Conservation (phyloP, 2,888 invertebrate species). For the Dione vanillae region DNA sequence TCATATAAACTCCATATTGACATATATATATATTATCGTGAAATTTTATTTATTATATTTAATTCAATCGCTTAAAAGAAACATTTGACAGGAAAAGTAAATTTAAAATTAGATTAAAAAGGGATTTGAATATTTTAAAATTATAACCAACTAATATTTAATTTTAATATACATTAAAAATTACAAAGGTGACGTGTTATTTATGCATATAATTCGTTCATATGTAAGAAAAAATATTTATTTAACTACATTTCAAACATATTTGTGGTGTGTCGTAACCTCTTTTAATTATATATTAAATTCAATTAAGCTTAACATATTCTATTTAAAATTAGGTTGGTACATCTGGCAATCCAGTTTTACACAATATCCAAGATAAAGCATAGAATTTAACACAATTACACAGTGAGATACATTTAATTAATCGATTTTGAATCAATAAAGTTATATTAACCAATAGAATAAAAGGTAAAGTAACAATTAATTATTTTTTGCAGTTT, state of each 20-base stretch:
- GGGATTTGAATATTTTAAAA: too few relatives aligned
- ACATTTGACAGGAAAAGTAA: background rate
- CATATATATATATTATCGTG: background rate
- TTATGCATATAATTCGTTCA: too few relatives aligned
- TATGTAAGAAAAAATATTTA: background rate
- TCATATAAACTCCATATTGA: conserved; percentile 8
- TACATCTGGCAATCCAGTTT: too few relatives aligned
- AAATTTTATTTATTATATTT: conserved; percentile 7
- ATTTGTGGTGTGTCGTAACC: background rate
- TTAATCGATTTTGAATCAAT: background rate
- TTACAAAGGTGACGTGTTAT: too few relatives aligned
- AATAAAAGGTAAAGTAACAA: too few relatives aligned
- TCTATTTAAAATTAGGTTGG: too few relatives aligned
- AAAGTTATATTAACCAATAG: background rate
- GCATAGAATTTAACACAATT: background rate
- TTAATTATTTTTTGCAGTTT: too few relatives aligned
- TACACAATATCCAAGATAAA: too few relatives aligned
- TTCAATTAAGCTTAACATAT: too few relatives aligned
- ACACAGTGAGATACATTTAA: background rate
- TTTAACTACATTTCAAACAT: background rate
- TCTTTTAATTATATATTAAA: background rate
- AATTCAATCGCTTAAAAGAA: background rate
- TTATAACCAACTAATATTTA: too few relatives aligned
- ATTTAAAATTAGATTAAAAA: too few relatives aligned
- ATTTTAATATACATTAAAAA: too few relatives aligned